Base-by-base conservation (phyloP, 2,797 vertebrate genomes). In the Thunnus albacares region DNA sequence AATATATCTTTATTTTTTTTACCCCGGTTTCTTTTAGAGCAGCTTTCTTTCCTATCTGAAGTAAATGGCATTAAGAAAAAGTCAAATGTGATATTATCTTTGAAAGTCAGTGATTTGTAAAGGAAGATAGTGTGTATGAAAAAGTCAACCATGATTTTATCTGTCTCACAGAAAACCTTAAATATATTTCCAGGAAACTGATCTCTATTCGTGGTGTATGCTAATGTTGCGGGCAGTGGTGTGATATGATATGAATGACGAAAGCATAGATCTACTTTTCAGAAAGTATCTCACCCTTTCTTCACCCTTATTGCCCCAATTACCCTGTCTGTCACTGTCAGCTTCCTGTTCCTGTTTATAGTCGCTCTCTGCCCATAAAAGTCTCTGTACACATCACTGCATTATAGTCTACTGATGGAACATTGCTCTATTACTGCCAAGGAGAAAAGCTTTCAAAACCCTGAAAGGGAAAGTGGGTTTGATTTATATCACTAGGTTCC, bases 131-230 rank as follows among this genome's bases (percentile, higher is more conserved):
- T 10, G 14, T 3, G 35, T 11, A 20, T 61, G 35, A 17, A 82
- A 80, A 81, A 70, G 71, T 82, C 78, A 80, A 12, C 22, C 18
- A 2, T 71, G 75, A 83, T 80, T 18, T 52, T 59, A 86, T 85
- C 80, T 38, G 57, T 47, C 15, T 59, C 13, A 24, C 2, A 52
- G 58, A 69, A 53, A 63, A 30, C 56, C 33, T 71, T 41, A 41
- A 3, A 83, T 60, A 35, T 11, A 28, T 22, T 47, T 47, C 45
- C 15, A 57, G 18, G 51, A 64, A 26, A 22, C 10, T 10, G 9
- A 73, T 55, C 33, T 64, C 10, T 52, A 1, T 15, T 17, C 52
- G n/a, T 81, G 7, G 18, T 49, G 24, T 52, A 17, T 74, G 15
- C 6, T 24, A 12, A 1, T 38, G 26, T 35, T 51, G 24, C 22